Conservation (phyloP, 2,797 vertebrate species). For the Danio jaintianensis region DNA sequence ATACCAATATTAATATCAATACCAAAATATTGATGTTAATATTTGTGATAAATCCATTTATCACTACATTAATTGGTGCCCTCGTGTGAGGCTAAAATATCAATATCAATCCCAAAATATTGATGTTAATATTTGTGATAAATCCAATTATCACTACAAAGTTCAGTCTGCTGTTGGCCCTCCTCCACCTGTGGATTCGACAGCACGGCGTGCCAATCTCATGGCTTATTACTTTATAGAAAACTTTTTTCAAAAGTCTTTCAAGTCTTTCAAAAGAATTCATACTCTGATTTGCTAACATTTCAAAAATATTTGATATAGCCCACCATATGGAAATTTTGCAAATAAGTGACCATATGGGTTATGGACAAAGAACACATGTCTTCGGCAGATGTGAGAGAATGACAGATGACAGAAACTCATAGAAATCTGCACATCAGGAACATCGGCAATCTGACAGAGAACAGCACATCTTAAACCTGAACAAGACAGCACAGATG, state of each 20-base stretch:
- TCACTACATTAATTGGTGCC: no score
- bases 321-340: conserved; percentile 36
- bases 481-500: not conserved
- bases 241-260: not conserved
- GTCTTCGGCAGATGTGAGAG: conserved; percentile 28
- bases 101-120: no score
- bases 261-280: no score
- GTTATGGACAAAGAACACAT: not conserved
- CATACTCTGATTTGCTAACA: conserved; percentile 16
- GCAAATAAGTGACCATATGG: conserved; percentile 37
- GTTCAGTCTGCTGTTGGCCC: not conserved
- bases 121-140: no score
- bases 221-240: not conserved
- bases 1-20: no score
- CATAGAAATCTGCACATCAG: conserved; percentile 3
- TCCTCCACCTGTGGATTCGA: conserved; percentile 1
- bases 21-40: no score
- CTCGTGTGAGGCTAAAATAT: no score
- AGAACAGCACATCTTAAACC: conserved; percentile 5
- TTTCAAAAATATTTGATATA: conserved; percentile 2
- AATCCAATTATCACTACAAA: no score
- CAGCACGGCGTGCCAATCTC: not conserved
- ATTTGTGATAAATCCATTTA: no score
- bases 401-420: conserved; percentile 9
- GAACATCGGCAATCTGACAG: conserved; percentile 12